Conservation (phyloP, 1,140 invertebrate genomes). For the Mactra quadrangularis region DNA sequence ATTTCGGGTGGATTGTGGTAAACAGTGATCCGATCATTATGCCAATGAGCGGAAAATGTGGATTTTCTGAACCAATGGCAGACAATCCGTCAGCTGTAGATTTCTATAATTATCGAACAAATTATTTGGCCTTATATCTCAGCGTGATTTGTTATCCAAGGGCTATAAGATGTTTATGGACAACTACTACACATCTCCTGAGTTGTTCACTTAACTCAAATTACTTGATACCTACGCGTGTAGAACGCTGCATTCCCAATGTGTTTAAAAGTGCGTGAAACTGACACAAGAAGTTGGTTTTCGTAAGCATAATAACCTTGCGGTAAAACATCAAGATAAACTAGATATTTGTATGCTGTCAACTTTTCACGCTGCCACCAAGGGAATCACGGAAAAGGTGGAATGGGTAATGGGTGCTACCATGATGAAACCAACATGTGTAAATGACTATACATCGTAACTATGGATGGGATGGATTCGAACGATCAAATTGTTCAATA, state of each 20-base stretch:
- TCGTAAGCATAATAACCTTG: background rate
- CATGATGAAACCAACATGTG: constrained; percentile 5
- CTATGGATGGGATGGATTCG: constrained; percentile 42
- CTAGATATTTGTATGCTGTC: constrained; percentile 21
- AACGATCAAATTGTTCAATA: constrained; percentile 52
- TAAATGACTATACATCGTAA: constrained; percentile 28
- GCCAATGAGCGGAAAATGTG: no score
- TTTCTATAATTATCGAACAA: no score
- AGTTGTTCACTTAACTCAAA: no score
- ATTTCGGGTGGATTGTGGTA: no score
- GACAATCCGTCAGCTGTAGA: no score
- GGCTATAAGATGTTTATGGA: no score
- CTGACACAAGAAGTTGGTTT: background rate
- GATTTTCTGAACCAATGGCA: no score
- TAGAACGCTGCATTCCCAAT: constrained; percentile 48
- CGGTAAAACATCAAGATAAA: constrained; percentile 27
- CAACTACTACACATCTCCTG: no score
- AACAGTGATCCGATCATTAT: no score
- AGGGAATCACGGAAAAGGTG: background rate
- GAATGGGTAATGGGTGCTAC: background rate
- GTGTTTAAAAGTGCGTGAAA: background rate
- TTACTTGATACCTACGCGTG: no score
- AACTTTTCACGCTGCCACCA: constrained; percentile 5
- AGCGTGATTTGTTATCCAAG: no score
- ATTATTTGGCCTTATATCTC: background rate